phyloP scores from a whole-genome alignment of 2,888 invertebrate species.

The Phyllotreta striolata region DNA sequence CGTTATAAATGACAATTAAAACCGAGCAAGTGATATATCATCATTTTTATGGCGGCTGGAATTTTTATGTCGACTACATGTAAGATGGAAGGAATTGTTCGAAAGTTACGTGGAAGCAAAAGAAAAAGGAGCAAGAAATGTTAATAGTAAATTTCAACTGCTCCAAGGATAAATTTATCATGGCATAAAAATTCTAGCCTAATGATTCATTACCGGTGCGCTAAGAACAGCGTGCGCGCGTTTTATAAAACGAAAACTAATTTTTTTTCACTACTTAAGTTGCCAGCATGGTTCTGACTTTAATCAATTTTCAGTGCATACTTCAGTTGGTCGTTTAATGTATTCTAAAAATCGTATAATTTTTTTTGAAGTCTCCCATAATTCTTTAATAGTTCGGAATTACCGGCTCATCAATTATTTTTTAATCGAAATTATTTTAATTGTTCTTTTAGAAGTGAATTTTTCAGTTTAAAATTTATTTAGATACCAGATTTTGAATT shows the following conservation, averaged over 20 bases:
- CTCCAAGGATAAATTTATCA: constrained; percentile 28
- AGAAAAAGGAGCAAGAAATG: constrained; percentile 24
- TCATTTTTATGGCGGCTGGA: constrained; percentile 30
- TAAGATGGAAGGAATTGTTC: constrained; percentile 24
- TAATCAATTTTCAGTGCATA: constrained; percentile 9
- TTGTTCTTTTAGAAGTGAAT: no score
- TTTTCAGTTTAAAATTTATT: no score
- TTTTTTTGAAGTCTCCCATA: not conserved
- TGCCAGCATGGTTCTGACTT: constrained; percentile 14
- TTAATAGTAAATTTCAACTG: constrained; percentile 22
- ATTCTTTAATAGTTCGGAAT: no score
- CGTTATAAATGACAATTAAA: constrained; percentile 51
- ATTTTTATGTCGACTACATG: constrained; percentile 27
- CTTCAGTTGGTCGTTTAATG: not conserved
- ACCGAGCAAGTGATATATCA: constrained; percentile 46
- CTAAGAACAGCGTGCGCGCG: constrained; percentile 8
- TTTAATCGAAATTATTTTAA: no score
- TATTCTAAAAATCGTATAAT: not conserved
- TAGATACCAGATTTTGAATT: no score
- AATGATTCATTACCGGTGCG: constrained; percentile 23
- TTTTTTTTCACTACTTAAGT: constrained; percentile 15
- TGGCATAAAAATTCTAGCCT: constrained; percentile 18
- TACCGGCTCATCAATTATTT: no score
- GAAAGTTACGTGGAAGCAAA: constrained; percentile 24
- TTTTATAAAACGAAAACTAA: constrained; percentile 16